phyloP scores from a whole-genome alignment of 2,797 vertebrate genomes.

The Sciurus carolinensis region DNA sequence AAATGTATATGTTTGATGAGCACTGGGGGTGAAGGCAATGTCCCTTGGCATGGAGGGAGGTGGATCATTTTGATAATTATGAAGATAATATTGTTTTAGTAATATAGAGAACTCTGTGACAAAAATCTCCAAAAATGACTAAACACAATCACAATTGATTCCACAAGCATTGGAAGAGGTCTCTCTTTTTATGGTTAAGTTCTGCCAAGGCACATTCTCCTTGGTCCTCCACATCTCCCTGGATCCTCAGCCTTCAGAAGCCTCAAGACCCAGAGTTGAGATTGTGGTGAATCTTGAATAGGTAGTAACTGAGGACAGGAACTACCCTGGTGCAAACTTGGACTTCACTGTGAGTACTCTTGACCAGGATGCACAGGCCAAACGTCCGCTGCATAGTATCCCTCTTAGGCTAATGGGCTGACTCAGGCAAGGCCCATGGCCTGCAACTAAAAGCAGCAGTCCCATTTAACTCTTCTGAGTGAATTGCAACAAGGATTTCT shows the following conservation, averaged over 20 bases:
- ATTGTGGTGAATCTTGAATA: not conserved
- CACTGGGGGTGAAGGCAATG: not conserved
- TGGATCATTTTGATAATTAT: conserved; percentile 41
- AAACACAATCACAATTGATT: conserved; percentile 50
- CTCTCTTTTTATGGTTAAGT: conserved; percentile 50
- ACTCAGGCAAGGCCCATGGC: not conserved
- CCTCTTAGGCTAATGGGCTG: not conserved
- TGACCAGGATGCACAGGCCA: not conserved
- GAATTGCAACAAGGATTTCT: conserved; percentile 50
- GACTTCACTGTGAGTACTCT: not conserved
- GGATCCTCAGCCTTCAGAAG: not conserved
- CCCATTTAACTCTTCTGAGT: not conserved
- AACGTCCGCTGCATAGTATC: not conserved
- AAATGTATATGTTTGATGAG: not conserved
- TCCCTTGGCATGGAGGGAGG: not conserved
- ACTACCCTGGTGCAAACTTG: not conserved
- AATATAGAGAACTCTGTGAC: conserved; percentile 30
- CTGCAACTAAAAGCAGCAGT: not conserved
- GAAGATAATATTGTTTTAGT: conserved; percentile 47
- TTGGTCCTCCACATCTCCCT: conserved; percentile 6
- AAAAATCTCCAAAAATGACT: conserved; percentile 57
- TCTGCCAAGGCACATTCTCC: conserved; percentile 71
- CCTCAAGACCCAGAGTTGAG: not conserved
- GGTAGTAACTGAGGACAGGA: conserved; percentile 9
- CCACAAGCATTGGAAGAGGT: not conserved